Base-by-base conservation (phyloP, 2,888 invertebrate species). In the Coleophora flavipennella region DNA sequence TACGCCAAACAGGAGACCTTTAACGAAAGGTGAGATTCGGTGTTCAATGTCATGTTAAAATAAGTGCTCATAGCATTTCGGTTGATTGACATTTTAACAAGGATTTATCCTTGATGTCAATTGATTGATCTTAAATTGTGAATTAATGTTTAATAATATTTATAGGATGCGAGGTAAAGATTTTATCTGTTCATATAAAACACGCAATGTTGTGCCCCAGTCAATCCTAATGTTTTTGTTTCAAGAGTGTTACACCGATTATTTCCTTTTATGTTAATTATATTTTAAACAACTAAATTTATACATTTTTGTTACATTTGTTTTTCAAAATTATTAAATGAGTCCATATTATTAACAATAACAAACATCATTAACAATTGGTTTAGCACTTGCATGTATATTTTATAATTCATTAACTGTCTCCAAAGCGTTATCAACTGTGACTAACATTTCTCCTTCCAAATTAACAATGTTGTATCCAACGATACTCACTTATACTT, bases 1-100 rank as follows among this genome's bases (percentile, higher is more conserved):
- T 99, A 98, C 80, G 97, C 99, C 8, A 93, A 95, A 55, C 91
- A 94, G 68, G 95, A 95, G 69, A 95, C 95, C 27, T 99, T 99
- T 85, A 97, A 98, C 81, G 97, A 97, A 86, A 97, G 96, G 98
- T 98, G 89, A 87, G 90, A 41, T 48, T 62, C 31, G 33, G 45
- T 77, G 77, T 77, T 79, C 51, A 65, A 53, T 81, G 79, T 80
- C 74, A 53, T 43, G 68, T 76, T 64, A 62, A 49, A 11, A 31
- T 20, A 35, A 36, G 7, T 35, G 39, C 33, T 35, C 38, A 29
- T 27, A 29, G 27, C 35, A 39, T 32, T 43, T 34, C 33, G 39
- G 33, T 42, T 44, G 40, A 41, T 6, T 20, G 20, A 20, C 20
- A 6, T 34, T 27, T 14, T 33, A 36, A 35, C 10, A 38, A n/a